These are phyloP conservation scores for Smutsia temminckii DNA, from an alignment of 2,797 vertebrate species.

Conservation along the genomic window DNA sequence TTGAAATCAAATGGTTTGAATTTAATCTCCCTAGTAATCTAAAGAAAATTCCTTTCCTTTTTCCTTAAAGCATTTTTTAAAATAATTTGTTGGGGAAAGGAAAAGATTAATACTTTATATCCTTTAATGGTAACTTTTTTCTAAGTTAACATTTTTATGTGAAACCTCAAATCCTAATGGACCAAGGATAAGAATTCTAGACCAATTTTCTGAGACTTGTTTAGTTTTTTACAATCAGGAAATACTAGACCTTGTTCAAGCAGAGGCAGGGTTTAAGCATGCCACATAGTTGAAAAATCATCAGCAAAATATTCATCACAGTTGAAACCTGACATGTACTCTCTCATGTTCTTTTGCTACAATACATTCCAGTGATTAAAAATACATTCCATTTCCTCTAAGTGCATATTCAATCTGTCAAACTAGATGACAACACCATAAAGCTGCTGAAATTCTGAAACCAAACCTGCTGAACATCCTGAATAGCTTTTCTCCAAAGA, in stretches of 20 bases:
- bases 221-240: constrained; percentile 3
- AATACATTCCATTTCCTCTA: constrained; percentile 65
- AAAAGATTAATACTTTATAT: not conserved
- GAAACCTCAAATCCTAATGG: constrained; percentile 8
- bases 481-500: constrained; percentile 41
- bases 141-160: not conserved
- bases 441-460: constrained; percentile 65
- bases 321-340: constrained; percentile 58
- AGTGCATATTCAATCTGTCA: constrained; percentile 68
- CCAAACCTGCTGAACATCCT: constrained; percentile 48
- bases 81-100: not conserved
- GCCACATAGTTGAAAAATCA: constrained; percentile 46
- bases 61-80: constrained; percentile 25
- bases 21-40: not conserved
- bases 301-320: constrained; percentile 68
- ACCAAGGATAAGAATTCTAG: not conserved
- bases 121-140: not conserved
- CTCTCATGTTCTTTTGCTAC: constrained; percentile 51
- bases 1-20: constrained; percentile 8
- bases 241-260: constrained; percentile 55
- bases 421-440: constrained; percentile 44
- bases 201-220: constrained; percentile 2
- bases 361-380: constrained; percentile 66
- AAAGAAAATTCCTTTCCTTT: constrained; percentile 36
- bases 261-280: constrained; percentile 46